Conservation (phyloP, 2,113 vertebrate genomes). For the crab-eating macaque (Macaca fascicularis) region T2T-MFA8v1.1 NC_088380.1:145884501-145885000, state of each 20-base stretch:
- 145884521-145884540: conserved; percentile 60
- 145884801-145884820: conserved; percentile 70
- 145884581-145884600: conserved; percentile 75
- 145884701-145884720: conserved; percentile 56
- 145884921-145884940: not conserved
- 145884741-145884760: conserved; percentile 56
- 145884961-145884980: not conserved
- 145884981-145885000: not conserved
- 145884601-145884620: not conserved
- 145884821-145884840: not conserved
- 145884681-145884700: not conserved
- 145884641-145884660: not conserved
- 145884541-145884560: conserved; percentile 79
- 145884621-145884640: not conserved
- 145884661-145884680: not conserved
- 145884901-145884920: not conserved
- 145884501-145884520: conserved; percentile 66
- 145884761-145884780: conserved; percentile 75
- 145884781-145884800: conserved; percentile 73
- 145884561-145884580: conserved; percentile 77
- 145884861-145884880: not conserved
- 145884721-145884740: conserved; percentile 68
- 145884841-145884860: not conserved
- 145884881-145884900: not conserved
- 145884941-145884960: not conserved